Conservation (phyloP, 2,113 vertebrate genomes). For the Antechinus stuartii region DNA sequence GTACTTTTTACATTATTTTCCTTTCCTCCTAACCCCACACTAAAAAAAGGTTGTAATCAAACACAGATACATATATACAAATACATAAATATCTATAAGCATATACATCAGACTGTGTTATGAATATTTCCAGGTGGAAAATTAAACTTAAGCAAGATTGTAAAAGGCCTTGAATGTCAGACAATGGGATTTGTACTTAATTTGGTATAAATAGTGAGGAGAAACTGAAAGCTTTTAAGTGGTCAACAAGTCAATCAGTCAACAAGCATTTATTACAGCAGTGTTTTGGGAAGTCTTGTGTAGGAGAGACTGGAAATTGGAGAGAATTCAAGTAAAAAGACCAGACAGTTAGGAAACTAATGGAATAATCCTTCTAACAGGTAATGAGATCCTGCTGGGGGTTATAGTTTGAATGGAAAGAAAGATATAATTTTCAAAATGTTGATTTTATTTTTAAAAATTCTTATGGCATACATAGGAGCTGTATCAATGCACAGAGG, state of each 20-base stretch:
- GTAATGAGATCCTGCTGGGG: neutral
- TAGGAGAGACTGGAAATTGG: neutral
- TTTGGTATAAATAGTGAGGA: neutral
- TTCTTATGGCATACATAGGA: neutral
- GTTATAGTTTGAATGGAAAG: neutral
- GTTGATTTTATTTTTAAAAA: neutral
- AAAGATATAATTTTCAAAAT: neutral
- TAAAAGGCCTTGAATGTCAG: neutral
- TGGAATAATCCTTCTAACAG: neutral
- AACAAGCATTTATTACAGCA: neutral
- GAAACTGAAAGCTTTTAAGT: neutral
- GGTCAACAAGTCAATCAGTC: neutral
- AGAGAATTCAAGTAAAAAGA: neutral
- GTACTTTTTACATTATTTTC: too few relatives aligned
- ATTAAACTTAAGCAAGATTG: neutral
- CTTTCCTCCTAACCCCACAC: too few relatives aligned
- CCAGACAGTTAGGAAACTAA: neutral
- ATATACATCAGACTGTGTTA: too few relatives aligned
- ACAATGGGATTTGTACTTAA: neutral
- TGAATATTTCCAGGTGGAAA: too few relatives aligned
- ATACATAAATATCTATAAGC: too few relatives aligned
- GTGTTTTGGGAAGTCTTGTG: neutral
- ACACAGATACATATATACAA: too few relatives aligned
- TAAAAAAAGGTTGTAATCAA: too few relatives aligned
- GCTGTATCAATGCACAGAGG: neutral